phyloP scores from a whole-genome alignment of 1,140 invertebrate species.

The Trinorchestia longiramus region DNA sequence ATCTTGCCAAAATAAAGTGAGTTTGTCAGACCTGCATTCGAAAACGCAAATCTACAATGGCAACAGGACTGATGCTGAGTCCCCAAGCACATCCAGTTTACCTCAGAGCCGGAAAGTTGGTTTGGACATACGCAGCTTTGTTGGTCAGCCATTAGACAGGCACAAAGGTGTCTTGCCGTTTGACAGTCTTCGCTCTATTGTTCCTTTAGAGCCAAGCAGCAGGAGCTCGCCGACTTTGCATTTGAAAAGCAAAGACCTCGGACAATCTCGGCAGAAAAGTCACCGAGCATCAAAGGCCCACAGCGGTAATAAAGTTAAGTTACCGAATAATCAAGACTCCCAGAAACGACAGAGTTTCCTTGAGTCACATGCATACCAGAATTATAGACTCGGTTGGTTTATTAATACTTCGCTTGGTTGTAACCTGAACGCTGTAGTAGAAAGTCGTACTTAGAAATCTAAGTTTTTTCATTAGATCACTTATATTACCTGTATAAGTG shows the following conservation, averaged over 20 bases:
- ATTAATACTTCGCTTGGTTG: not conserved
- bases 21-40: not conserved
- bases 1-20: not conserved
- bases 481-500: not conserved
- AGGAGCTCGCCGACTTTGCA: not conserved
- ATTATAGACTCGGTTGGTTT: not conserved
- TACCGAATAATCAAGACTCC: not conserved
- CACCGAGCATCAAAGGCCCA: not conserved
- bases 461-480: not conserved
- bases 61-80: not conserved
- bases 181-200: slow-evolving; percentile 6
- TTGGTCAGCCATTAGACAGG: not conserved
- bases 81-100: not conserved
- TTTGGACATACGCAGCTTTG: not conserved
- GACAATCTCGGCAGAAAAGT: not conserved
- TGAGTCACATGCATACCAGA: not conserved
- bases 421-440: not conserved
- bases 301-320: not conserved
- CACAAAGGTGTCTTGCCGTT: slow-evolving; percentile 6
- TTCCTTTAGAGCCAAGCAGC: not conserved
- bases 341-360: not conserved
- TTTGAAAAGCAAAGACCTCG: not conserved
- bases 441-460: not conserved
- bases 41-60: not conserved
- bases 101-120: not conserved